phyloP scores from a whole-genome alignment of 2,888 invertebrate species.

The Meteorus colon region DNA sequence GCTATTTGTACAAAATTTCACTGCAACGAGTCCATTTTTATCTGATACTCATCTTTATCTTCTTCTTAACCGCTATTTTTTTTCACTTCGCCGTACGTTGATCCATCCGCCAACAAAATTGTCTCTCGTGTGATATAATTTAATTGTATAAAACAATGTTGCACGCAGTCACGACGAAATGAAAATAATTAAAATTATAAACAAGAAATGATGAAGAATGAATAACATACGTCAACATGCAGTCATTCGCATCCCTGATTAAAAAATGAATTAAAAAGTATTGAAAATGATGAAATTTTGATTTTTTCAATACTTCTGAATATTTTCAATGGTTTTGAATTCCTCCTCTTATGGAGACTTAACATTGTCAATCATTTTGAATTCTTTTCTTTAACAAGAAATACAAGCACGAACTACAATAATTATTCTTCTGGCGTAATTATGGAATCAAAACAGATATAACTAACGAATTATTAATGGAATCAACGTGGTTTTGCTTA shows the following conservation, averaged over 20 bases:
- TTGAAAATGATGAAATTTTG: no score
- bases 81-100: background rate
- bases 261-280: no score
- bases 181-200: no score
- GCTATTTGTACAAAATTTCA: conserved; percentile 57
- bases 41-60: background rate
- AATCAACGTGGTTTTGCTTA: conserved; percentile 27
- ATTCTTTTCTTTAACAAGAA: no score
- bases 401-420: background rate
- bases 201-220: background rate
- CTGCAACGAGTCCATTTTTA: background rate
- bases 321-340: no score
- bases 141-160: background rate
- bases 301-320: no score
- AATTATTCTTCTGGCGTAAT: background rate
- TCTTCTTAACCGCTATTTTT: background rate
- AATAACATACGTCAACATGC: background rate
- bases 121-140: background rate
- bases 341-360: no score
- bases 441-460: background rate
- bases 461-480: background rate
- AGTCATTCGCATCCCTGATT: no score
- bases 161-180: background rate
- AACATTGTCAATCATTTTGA: no score
- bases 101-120: background rate